These are phyloP conservation scores for Pungitius pungitius DNA, from an alignment of 2,113 vertebrate species.

Conservation along the genomic window DNA sequence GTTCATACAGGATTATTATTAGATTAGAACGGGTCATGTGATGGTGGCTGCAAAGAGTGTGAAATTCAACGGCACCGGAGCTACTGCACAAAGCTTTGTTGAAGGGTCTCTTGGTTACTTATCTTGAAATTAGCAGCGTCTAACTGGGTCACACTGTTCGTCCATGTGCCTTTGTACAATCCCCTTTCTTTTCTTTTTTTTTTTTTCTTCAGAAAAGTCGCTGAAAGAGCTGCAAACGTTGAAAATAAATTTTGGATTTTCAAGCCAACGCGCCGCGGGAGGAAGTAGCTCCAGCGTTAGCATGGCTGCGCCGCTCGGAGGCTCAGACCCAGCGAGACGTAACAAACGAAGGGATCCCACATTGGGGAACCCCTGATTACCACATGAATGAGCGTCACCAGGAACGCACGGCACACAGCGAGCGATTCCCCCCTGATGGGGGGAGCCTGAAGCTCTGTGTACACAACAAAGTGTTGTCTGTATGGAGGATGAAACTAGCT, in stretches of 20 bases:
- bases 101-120: conserved; percentile 12
- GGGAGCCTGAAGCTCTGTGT: conserved; percentile 38
- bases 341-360: conserved; percentile 70
- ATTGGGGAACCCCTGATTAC: conserved; percentile 66
- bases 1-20: conserved; percentile 48
- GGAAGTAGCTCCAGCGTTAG: conserved; percentile 42
- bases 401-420: conserved; percentile 70
- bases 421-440: conserved; percentile 58
- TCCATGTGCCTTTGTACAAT: neutral
- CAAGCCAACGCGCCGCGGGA: conserved; percentile 21
- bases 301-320: conserved; percentile 36
- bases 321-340: no score
- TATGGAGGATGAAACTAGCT: conserved; percentile 48
- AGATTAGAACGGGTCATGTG: conserved; percentile 36
- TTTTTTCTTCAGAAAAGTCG: conserved; percentile 6
- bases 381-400: conserved; percentile 72
- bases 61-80: neutral
- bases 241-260: conserved; percentile 47
- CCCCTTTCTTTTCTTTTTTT: neutral
- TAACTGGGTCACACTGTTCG: conserved; percentile 23
- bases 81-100: neutral
- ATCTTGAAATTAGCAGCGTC: conserved; percentile 10
- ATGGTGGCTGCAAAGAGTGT: neutral
- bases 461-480: conserved; percentile 70
- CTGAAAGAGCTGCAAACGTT: conserved; percentile 16